Percentiles rank a stretch among this genome's conserved stretches.
Conservation (phyloP, 2,888 invertebrate species). For the Hydrotaea diabolus region DNA sequence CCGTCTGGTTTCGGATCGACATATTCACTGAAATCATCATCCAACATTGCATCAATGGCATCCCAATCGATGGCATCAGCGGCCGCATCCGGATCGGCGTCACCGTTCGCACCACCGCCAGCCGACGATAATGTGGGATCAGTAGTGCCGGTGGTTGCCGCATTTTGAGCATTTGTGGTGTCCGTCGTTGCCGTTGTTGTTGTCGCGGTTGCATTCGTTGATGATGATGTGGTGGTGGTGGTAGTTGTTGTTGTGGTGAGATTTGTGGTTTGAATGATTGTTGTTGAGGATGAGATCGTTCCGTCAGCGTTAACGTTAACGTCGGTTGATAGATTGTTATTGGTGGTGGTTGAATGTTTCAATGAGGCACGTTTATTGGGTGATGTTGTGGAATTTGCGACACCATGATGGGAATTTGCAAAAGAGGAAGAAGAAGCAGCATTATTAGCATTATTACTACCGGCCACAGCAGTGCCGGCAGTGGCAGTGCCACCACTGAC, state of each 20-base stretch:
- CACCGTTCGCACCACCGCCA: slow-evolving; percentile 64
- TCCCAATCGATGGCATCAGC: slow-evolving; percentile 78
- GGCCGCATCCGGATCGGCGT: slow-evolving; percentile 73
- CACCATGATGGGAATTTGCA: slow-evolving; percentile 81
- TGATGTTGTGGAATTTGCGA: slow-evolving; percentile 78
- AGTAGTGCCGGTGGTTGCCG: slow-evolving; percentile 68
- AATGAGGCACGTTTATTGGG: slow-evolving; percentile 77
- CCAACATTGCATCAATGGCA: slow-evolving; percentile 79
- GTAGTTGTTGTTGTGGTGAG: slow-evolving; percentile 76
- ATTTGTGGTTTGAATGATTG: slow-evolving; percentile 79
- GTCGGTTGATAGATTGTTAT: slow-evolving; percentile 70
- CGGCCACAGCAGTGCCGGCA: slow-evolving; percentile 80
- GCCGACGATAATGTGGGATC: slow-evolving; percentile 76
- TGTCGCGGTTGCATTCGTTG: slow-evolving; percentile 68
- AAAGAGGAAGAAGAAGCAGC: slow-evolving; percentile 85
- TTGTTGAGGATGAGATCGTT: slow-evolving; percentile 72
- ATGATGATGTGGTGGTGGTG: slow-evolving; percentile 73
- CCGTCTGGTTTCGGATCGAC: slow-evolving; percentile 78
- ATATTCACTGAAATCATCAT: slow-evolving; percentile 78
- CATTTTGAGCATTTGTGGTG: slow-evolving; percentile 76
- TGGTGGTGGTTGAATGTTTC: slow-evolving; percentile 74
- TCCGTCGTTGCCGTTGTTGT: slow-evolving; percentile 74
- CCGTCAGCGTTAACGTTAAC: slow-evolving; percentile 70
- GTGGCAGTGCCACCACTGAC: slow-evolving; percentile 78
- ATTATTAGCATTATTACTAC: slow-evolving; percentile 84